Percentiles rank a stretch among this genome's conserved stretches.
phyloP scores from a whole-genome alignment of 2,888 invertebrate species.

The Axea sp. region DNA sequence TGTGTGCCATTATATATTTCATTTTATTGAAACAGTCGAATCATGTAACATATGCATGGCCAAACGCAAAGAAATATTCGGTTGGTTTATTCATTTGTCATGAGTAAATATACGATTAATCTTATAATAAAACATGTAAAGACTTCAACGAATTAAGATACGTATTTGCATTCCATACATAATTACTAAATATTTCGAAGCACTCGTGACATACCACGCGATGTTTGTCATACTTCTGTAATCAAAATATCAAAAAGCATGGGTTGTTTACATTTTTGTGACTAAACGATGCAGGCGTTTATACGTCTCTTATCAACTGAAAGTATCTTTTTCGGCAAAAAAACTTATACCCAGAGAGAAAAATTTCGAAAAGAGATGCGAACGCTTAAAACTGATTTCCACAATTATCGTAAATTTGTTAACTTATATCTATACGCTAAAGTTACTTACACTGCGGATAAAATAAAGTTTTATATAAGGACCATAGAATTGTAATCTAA shows the following conservation, averaged over 20 bases:
- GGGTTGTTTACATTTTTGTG: slow-evolving; percentile 47
- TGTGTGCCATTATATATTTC: no score
- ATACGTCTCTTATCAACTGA: slow-evolving; percentile 30
- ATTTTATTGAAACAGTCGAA: no score
- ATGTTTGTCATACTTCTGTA: slow-evolving; percentile 40
- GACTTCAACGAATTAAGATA: no score
- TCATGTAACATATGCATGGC: no score
- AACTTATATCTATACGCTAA: slow-evolving; percentile 6
- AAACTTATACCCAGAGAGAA: slow-evolving; percentile 25
- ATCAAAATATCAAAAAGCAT: slow-evolving; percentile 44
- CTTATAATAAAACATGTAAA: no score
- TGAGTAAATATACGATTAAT: no score
- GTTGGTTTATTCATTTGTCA: no score
- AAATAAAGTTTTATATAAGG: neutral
- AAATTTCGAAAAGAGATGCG: slow-evolving; percentile 20
- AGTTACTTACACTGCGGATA: neutral
- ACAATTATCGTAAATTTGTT: slow-evolving; percentile 20
- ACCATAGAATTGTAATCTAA: slow-evolving; percentile 11
- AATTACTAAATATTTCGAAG: no score
- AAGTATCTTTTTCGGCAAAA: slow-evolving; percentile 43
- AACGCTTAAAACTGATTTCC: slow-evolving; percentile 2
- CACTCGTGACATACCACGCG: slow-evolving; percentile 33
- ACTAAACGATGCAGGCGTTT: slow-evolving; percentile 23
- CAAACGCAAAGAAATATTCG: no score
- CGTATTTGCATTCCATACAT: no score